Evolutionary conservation across 1,140 invertebrate genomes (phyloP), one percentile per base, ranked within the genome.

Genomic region (Euwallacea fornicatus): DNA sequence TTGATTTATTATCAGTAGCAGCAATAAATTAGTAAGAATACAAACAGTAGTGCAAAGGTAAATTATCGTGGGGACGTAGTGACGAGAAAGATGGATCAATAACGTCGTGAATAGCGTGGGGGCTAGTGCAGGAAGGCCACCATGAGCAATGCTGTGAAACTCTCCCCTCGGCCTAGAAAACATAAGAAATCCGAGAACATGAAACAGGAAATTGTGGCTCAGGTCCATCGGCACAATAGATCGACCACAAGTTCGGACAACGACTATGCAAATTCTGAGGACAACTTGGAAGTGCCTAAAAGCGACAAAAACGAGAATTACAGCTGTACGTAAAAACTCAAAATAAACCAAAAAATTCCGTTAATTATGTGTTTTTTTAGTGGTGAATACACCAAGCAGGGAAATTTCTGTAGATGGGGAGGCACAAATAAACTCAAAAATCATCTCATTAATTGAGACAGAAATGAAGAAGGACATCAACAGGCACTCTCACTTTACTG

Each of bases 341-440:
- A 7, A 61, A 11, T 11, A 2, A 13, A 56, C 16, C 16, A 56
- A 56, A 9, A 56, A 9, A 56, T 50, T 1, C 6, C 13, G 13
- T 50, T 1, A 50, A 61, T 61, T 61, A 13, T 61, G n/a, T 61
- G 7, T 10, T 16, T 15, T 42, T 71, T n/a, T 43, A 71, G 71
- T 68, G 15, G 47, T 63, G 7, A 64, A 72, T 63, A 72, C 76
- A 8, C 78, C 78, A 11, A 80, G 78, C 56, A 71, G 79, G n/a
- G 80, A 83, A 59, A 83, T 86, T 47, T 86, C 85, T 7, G 76
- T 85, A 33, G 86, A 86, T 71, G 82, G 82, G n/a, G 86, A 87
- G 73, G 73, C 84, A 8, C 85, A 86, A 81, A 86, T 86, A 54
- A 86, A 86, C 74, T 83, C 84, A 75, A 86, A 84, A 75, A 87